These are phyloP conservation scores for Poeciliopsis prolifica DNA, from an alignment of 2,113 vertebrate genomes.

Conservation along the genomic window DNA sequence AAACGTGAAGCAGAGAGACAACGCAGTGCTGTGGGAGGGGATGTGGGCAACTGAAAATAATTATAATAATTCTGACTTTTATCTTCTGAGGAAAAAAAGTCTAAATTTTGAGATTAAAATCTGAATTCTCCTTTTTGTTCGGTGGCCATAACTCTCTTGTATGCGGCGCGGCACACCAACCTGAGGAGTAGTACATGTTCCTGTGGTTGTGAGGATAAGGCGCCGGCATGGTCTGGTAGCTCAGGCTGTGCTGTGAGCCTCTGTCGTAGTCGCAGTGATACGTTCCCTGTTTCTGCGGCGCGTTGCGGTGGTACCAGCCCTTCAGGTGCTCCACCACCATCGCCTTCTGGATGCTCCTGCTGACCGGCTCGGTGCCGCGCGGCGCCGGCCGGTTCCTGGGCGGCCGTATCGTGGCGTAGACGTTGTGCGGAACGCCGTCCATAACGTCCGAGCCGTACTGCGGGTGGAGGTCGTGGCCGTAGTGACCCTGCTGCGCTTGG, in stretches of 20 bases:
- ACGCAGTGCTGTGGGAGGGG: too few relatives aligned
- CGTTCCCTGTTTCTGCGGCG: conserved; percentile 81
- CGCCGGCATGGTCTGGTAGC: conserved; percentile 83
- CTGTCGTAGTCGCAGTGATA: conserved; percentile 88
- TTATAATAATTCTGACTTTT: too few relatives aligned
- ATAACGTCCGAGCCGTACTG: conserved; percentile 83
- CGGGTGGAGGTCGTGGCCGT: conserved; percentile 79
- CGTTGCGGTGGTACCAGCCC: conserved; percentile 95
- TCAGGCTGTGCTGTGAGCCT: conserved; percentile 86
- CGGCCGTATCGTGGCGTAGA: conserved; percentile 90
- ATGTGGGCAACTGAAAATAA: too few relatives aligned
- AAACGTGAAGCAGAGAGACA: neutral
- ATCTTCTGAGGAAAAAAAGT: too few relatives aligned
- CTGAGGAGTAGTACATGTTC: conserved; percentile 81
- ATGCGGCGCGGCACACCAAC: conserved; percentile 34
- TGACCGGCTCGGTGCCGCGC: conserved; percentile 82
- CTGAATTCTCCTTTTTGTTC: too few relatives aligned
- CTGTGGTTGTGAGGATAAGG: conserved; percentile 84
- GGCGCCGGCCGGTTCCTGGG: conserved; percentile 79
- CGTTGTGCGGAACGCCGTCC: conserved; percentile 85
- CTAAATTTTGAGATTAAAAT: too few relatives aligned
- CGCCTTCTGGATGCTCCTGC: conserved; percentile 90
- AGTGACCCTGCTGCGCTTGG: conserved; percentile 69
- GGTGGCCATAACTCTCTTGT: too few relatives aligned
- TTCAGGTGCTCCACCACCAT: conserved; percentile 92